Conservation (phyloP, 1,140 invertebrate genomes). For the Drosophila setifemur region DNA sequence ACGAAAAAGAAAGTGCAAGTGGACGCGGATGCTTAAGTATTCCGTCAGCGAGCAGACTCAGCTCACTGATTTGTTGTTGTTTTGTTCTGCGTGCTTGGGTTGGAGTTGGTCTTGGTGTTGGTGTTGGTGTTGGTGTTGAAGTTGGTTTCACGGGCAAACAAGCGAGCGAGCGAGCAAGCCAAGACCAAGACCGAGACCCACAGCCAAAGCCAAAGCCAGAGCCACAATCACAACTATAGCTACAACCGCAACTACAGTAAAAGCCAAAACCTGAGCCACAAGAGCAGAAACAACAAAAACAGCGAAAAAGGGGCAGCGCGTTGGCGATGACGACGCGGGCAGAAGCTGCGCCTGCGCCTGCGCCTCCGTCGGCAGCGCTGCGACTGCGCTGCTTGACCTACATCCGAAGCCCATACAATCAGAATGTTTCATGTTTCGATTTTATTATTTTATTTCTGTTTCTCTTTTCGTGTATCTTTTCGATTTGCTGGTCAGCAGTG, state of each 20-base stretch:
- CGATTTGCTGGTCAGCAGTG: slow-evolving; percentile 56
- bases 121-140: too few species aligned
- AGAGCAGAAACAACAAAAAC: too few species aligned
- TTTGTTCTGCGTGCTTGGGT: slow-evolving; percentile 50
- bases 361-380: slow-evolving; percentile 10
- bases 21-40: slow-evolving; percentile 82
- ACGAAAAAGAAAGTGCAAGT: slow-evolving; percentile 82
- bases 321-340: slow-evolving; percentile 46
- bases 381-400: slow-evolving; percentile 66
- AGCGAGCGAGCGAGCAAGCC: slow-evolving; percentile 32
- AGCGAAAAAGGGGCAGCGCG: too few species aligned
- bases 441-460: slow-evolving; percentile 80
- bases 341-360: too few species aligned
- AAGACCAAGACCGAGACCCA: slow-evolving; percentile 29
- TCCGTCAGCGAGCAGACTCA: slow-evolving; percentile 59
- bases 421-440: slow-evolving; percentile 82
- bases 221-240: slow-evolving; percentile 15
- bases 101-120: too few species aligned
- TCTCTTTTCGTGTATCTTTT: slow-evolving; percentile 75
- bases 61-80: slow-evolving; percentile 23
- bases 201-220: slow-evolving; percentile 17
- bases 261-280: slow-evolving; percentile 65
- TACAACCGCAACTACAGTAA: slow-evolving; percentile 14
- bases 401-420: slow-evolving; percentile 76
- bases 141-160: slow-evolving; percentile 26